Base-by-base conservation (phyloP, 1,140 invertebrate genomes). In the Venturia canescens region DNA sequence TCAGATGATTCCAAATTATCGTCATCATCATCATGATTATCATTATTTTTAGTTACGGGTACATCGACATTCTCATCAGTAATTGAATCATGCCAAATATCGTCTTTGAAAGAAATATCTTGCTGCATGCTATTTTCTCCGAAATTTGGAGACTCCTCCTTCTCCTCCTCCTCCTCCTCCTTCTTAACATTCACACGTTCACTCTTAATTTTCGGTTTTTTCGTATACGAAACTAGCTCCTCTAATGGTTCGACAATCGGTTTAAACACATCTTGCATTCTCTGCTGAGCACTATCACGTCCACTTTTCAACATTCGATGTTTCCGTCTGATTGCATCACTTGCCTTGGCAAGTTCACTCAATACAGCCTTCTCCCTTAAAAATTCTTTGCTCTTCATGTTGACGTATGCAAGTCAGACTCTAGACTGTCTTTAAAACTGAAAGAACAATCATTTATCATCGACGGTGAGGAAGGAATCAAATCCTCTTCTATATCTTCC, bases 261-360 rank as follows among this genome's bases (percentile, higher is more conserved):
- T 26, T 82, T 81, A 5, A 83, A 75, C 13, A 50, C 29, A 63
- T 75, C 63, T 31, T 78, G 81, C 48, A 82, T 71, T 26, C 6
- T 48, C 38, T 75, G 21, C 70, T 83, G 75, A 7, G 44, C 11
- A 15, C 7, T 29, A 18, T 83, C 60, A 76, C 31, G 67, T 1
- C 75, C 78, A 5, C 31, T 57, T 70, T 81, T 84, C 1, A 84
- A 60, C 1, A 80, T 69, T 69, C 67, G 69, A 81, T 85, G 80
- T 48, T 85, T 83, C 50, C 63, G 74, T 11, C 80, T 69, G 18
- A 84, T 84, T 21, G 78, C 80, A 48, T 83, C 78, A 38, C 82
- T 85, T 1, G 76, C 80, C 77, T 79, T 70, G 50, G 79, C 70
- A 72, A 85, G 79, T 66, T 83, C 69, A 50, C 31, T 44, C 26